Conservation (phyloP, 2,888 invertebrate species). For the Aproaerema taeniolella region DNA sequence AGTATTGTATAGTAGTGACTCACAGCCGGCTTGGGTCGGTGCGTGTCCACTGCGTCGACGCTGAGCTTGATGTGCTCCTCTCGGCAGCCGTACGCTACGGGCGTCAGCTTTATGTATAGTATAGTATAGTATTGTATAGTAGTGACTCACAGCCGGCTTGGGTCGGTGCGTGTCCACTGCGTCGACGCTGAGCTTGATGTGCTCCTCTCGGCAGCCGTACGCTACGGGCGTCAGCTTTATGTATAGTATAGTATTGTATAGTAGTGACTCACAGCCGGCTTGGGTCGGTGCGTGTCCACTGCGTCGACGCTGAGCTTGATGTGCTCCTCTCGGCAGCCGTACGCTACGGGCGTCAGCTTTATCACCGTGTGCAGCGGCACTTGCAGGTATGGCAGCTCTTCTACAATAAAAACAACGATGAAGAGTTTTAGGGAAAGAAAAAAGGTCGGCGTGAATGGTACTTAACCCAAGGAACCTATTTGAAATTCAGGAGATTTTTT, state of each 20-base stretch:
- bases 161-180: conserved; percentile 98
- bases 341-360: conserved; percentile 98
- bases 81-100: conserved; percentile 98
- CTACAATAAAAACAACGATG: conserved; percentile 60
- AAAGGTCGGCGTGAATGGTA: no score
- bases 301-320: conserved; percentile 94
- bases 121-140: no score
- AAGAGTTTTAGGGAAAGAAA: no score
- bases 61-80: conserved; percentile 95
- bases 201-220: conserved; percentile 98
- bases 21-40: conserved; percentile 93
- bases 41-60: conserved; percentile 97
- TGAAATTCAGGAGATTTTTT: no score
- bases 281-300: conserved; percentile 97
- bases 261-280: conserved; percentile 87
- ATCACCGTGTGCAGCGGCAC: conserved; percentile 97
- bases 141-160: conserved; percentile 89
- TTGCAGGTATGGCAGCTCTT: conserved; percentile 92
- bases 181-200: conserved; percentile 92
- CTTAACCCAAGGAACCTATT: no score
- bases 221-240: conserved; percentile 98
- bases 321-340: conserved; percentile 97
- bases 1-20: no score
- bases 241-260: no score
- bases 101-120: conserved; percentile 98